Evolutionary conservation across 1,140 invertebrate genomes (phyloP).

Genomic region (Lysiphlebus fabarum): DNA sequence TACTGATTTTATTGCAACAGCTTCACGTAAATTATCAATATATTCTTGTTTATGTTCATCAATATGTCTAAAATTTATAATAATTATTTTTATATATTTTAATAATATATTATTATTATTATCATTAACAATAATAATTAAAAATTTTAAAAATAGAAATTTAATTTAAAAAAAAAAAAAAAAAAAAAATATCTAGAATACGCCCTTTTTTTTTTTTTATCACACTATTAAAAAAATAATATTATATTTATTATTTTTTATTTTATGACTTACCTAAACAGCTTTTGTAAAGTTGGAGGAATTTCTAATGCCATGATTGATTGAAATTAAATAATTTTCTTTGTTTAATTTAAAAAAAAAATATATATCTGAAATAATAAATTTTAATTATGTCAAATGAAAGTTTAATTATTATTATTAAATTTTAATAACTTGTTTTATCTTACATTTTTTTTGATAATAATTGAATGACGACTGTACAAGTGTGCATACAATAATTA

Average conservation of each 20-base stretch:
- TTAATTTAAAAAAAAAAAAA: too few species aligned
- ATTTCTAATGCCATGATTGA: conserved; percentile 27
- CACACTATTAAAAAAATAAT: background rate
- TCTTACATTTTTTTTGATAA: too few species aligned
- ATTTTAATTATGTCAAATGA: too few species aligned
- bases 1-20: conserved; percentile 91
- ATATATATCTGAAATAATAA: too few species aligned
- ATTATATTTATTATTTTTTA: background rate
- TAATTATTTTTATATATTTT: background rate
- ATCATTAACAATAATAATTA: conserved; percentile 7
- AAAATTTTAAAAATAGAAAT: background rate
- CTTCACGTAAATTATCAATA: conserved; percentile 77
- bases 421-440: too few species aligned
- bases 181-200: too few species aligned
- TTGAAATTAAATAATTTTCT: background rate
- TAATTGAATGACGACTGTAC: too few species aligned
- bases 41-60: conserved; percentile 75
- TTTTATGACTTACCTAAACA: conserved; percentile 28
- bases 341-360: too few species aligned
- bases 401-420: too few species aligned
- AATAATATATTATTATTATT: conserved; percentile 1
- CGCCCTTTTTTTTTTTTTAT: too few species aligned
- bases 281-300: conserved; percentile 28
- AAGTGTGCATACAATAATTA: too few species aligned
- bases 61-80: conserved; percentile 66